Conservation (phyloP, 2,888 invertebrate species). For the Polydrusus pterygomalis region DNA sequence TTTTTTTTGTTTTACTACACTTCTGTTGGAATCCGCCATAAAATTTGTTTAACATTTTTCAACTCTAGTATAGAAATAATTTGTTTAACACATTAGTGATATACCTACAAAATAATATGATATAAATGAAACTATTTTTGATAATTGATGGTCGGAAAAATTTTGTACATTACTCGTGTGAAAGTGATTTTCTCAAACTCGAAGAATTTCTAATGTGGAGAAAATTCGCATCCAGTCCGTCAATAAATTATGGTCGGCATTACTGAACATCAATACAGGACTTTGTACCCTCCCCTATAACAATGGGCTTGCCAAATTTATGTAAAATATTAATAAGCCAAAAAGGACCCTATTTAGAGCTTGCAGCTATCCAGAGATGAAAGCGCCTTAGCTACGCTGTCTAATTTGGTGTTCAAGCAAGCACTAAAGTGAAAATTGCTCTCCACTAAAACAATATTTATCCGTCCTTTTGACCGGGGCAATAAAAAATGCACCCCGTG, state of each 20-base stretch:
- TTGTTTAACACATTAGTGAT: too few species aligned
- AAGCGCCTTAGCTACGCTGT: constrained; percentile 48
- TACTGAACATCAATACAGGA: not conserved
- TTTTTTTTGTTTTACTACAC: too few species aligned
- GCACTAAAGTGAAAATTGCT: constrained; percentile 68
- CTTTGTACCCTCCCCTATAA: not conserved
- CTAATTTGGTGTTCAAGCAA: constrained; percentile 60
- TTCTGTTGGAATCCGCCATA: too few species aligned
- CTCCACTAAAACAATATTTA: constrained; percentile 71
- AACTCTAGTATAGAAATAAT: too few species aligned
- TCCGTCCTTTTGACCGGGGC: constrained; percentile 66
- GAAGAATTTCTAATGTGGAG: too few species aligned
- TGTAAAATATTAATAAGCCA: constrained; percentile 54
- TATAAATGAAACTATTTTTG: too few species aligned
- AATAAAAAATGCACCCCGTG: constrained; percentile 70
- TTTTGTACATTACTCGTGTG: too few species aligned
- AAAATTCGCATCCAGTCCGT: too few species aligned
- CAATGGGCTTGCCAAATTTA: constrained; percentile 46
- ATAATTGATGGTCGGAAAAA: too few species aligned
- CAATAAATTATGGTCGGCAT: not conserved
- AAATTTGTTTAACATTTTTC: too few species aligned
- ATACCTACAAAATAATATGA: too few species aligned
- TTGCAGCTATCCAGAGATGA: constrained; percentile 50
- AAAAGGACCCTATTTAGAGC: constrained; percentile 41
- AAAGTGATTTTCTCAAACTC: too few species aligned